Evolutionary conservation across 2,797 vertebrate genomes (phyloP).

Genomic region (Halcyon smyrnensis): DNA sequence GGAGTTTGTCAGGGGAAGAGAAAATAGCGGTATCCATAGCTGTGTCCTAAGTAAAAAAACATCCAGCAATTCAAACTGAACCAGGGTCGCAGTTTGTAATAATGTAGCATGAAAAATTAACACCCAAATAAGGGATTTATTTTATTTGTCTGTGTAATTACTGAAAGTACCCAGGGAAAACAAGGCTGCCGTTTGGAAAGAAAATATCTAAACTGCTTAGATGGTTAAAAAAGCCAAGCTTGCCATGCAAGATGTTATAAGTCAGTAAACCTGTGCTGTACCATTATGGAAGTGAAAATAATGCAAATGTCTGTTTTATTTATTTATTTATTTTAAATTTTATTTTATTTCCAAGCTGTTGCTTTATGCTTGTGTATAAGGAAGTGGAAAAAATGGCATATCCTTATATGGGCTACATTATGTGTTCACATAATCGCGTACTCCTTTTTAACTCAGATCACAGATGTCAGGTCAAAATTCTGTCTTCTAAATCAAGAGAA

Average conservation of each 20-base stretch:
- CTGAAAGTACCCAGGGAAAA: neutral
- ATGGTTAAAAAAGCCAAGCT: rapidly evolving
- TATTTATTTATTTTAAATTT: too few species aligned
- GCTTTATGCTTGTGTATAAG: neutral
- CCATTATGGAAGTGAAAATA: neutral
- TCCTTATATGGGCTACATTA: neutral
- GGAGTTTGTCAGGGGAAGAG: neutral
- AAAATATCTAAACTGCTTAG: neutral
- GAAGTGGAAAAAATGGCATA: neutral
- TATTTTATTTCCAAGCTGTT: neutral
- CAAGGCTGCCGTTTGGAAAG: neutral
- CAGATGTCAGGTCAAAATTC: neutral
- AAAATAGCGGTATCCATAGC: neutral
- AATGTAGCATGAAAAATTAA: constrained; percentile 12
- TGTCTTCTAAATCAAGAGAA: neutral
- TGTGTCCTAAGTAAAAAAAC: neutral
- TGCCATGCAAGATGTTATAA: neutral
- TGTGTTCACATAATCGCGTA: neutral
- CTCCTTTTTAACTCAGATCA: neutral
- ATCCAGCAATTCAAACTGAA: neutral
- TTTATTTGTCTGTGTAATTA: neutral
- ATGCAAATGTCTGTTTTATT: neutral
- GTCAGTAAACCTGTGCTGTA: neutral
- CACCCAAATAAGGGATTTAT: constrained; percentile 4
- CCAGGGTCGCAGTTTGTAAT: neutral